These are phyloP conservation scores for Heteromurus nitidus DNA, from an alignment of 2,888 invertebrate species.

Conservation along the genomic window DNA sequence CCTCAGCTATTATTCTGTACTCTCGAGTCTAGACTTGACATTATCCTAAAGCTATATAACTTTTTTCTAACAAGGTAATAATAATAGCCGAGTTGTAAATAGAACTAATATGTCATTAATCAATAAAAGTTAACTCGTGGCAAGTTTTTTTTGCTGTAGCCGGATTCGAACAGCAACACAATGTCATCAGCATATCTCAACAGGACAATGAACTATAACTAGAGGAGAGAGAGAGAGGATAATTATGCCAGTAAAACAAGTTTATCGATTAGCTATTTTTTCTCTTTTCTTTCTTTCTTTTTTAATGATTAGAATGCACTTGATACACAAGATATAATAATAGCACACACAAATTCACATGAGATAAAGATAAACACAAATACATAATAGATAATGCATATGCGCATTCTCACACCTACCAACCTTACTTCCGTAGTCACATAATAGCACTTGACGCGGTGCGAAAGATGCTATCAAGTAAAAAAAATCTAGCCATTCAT, in stretches of 20 bases:
- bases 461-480: no score
- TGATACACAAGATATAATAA: slow-evolving; percentile 13
- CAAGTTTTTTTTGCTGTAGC: no score
- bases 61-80: no score
- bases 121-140: no score
- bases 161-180: no score
- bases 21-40: no score
- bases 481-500: no score
- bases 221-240: not conserved
- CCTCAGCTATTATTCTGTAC: no score
- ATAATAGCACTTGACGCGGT: slow-evolving; percentile 7
- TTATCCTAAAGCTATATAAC: no score
- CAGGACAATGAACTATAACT: slow-evolving; percentile 4
- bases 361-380: slow-evolving; percentile 2
- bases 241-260: not conserved
- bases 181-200: no score
- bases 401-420: not conserved
- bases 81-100: no score
- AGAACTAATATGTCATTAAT: no score
- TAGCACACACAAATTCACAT: slow-evolving; percentile 3
- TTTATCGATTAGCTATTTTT: not conserved
- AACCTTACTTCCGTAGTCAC: slow-evolving; percentile 6
- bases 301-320: slow-evolving; percentile 36
- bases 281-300: not conserved
- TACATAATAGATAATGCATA: not conserved